phyloP scores from a whole-genome alignment of 2,888 invertebrate genomes.

The Marronus borbonicus region DNA sequence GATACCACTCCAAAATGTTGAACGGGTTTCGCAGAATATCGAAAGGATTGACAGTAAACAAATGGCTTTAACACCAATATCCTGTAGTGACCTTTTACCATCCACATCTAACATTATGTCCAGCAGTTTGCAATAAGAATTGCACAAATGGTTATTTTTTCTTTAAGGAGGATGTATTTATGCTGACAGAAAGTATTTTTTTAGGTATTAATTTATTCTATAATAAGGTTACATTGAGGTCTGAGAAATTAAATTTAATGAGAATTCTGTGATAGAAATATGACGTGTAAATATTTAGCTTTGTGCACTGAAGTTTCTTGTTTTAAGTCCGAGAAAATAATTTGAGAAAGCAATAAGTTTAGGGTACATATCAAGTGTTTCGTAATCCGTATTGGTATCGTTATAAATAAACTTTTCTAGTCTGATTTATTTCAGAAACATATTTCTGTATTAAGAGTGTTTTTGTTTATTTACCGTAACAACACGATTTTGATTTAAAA shows the following conservation, averaged over 20 bases:
- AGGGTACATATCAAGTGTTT: background rate
- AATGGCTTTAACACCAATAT: conserved; percentile 55
- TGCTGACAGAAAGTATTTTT: conserved; percentile 16
- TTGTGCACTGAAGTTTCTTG: background rate
- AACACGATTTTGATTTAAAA: background rate
- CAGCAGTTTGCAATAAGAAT: conserved; percentile 36
- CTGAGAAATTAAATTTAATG: background rate
- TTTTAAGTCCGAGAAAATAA: background rate
- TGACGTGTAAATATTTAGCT: background rate
- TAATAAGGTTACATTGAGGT: background rate
- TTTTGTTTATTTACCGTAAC: too few relatives aligned
- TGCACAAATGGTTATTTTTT: background rate
- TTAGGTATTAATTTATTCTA: conserved; percentile 20
- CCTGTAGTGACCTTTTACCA: conserved; percentile 55
- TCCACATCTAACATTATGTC: conserved; percentile 50
- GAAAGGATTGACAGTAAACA: conserved; percentile 55
- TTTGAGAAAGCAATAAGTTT: background rate
- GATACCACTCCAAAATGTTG: conserved; percentile 55
- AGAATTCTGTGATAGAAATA: conserved; percentile 1
- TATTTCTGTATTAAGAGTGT: too few relatives aligned
- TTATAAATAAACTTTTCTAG: too few relatives aligned
- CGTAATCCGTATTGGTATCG: too few relatives aligned
- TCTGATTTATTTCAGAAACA: too few relatives aligned
- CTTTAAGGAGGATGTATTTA: conserved; percentile 10
- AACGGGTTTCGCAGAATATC: conserved; percentile 53